Percentiles rank a stretch among this genome's conserved stretches.
Evolutionary conservation across 1,140 invertebrate genomes (phyloP).

Genomic region (Linepithema humile): DNA sequence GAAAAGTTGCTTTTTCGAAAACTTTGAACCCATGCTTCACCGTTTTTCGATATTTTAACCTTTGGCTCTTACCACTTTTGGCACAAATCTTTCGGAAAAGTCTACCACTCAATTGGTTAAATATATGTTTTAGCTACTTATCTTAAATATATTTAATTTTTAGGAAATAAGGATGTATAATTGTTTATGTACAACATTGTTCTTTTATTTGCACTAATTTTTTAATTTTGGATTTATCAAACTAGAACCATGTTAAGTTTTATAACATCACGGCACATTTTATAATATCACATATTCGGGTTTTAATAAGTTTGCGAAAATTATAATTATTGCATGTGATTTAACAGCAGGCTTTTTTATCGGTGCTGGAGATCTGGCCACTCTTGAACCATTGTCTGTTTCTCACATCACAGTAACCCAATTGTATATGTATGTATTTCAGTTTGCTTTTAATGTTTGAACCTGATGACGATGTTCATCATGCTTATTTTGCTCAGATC

Average conservation of each 20-base stretch:
- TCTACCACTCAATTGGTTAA: too few species aligned
- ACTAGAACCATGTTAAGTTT: background rate
- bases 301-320: conserved; percentile 11
- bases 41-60: too few species aligned
- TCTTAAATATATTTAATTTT: background rate
- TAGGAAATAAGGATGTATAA: background rate
- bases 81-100: too few species aligned
- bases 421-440: background rate
- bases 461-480: background rate
- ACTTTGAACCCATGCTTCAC: too few species aligned
- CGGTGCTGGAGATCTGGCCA: conserved; percentile 82
- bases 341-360: conserved; percentile 60
- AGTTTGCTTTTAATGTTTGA: conserved; percentile 19
- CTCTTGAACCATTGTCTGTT: conserved; percentile 71
- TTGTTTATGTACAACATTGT: background rate
- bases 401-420: background rate
- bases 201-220: conserved; percentile 25
- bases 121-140: background rate
- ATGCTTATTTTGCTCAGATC: background rate
- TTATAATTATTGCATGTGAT: conserved; percentile 10
- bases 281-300: background rate
- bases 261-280: background rate
- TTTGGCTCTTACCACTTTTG: too few species aligned
- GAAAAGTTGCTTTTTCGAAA: too few species aligned
- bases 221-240: conserved; percentile 7